Evolutionary conservation across 2,113 vertebrate genomes (phyloP).

Genomic region (Lathamus discolor): DNA sequence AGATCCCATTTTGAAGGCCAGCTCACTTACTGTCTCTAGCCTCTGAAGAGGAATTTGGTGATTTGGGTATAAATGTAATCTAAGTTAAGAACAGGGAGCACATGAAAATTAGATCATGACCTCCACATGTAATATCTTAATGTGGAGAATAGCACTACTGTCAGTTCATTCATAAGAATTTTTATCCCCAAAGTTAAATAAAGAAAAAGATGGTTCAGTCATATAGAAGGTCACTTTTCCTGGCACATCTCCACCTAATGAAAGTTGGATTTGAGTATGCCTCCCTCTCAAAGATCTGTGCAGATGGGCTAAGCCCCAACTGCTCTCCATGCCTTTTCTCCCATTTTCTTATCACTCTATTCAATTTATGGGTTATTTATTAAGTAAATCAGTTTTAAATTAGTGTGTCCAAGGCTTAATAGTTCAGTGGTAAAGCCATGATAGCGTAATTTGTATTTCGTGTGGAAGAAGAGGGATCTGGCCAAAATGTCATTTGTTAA

Average conservation of each 20-base stretch:
- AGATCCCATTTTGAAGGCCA: not conserved
- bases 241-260: not conserved
- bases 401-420: not conserved
- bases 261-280: not conserved
- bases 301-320: not conserved
- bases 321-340: not conserved
- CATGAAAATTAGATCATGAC: not conserved
- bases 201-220: not conserved
- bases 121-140: not conserved
- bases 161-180: not conserved
- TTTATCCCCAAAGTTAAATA: not conserved
- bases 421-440: not conserved
- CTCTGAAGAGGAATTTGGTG: not conserved
- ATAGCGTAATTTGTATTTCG: not conserved
- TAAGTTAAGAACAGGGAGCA: not conserved
- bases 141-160: not conserved
- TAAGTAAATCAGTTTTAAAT: not conserved
- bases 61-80: not conserved
- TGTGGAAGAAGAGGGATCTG: not conserved
- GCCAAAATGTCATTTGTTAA: not conserved
- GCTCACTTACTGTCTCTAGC: not conserved
- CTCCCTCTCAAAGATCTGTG: not conserved
- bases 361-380: not conserved
- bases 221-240: not conserved
- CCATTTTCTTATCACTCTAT: not conserved